Evolutionary conservation across 2,113 vertebrate genomes (phyloP).

Genomic region (Craseonycteris thonglongyai): DNA sequence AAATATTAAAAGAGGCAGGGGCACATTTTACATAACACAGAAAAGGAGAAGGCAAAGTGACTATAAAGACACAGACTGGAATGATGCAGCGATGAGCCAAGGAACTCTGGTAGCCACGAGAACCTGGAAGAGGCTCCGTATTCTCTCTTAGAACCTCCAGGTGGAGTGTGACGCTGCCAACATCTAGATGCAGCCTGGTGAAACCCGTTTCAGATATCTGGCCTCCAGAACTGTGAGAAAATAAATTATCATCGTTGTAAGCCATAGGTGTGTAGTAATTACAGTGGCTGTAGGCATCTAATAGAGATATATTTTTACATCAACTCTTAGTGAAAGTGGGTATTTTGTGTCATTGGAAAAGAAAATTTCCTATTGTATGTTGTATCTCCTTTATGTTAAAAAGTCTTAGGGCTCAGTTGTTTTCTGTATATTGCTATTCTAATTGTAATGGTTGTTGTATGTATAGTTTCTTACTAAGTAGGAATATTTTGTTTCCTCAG

Average conservation of each 20-base stretch:
- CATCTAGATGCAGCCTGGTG: not conserved
- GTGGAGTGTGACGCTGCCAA: not conserved
- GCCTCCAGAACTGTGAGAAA: not conserved
- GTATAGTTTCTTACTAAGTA: not conserved
- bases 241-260: constrained; percentile 7
- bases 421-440: not conserved
- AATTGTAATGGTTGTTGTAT: not conserved
- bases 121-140: not conserved
- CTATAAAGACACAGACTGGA: not conserved
- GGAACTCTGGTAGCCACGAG: not conserved
- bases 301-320: not conserved
- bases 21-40: not conserved
- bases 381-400: not conserved
- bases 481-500: not conserved
- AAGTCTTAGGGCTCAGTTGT: not conserved
- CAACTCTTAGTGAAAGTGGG: not conserved
- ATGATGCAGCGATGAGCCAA: not conserved
- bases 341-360: not conserved
- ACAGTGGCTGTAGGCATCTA: not conserved
- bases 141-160: not conserved
- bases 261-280: not conserved
- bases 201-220: not conserved
- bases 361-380: not conserved
- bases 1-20: not conserved
- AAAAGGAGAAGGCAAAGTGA: not conserved